These are phyloP conservation scores for Stomorhina lunata DNA, from an alignment of 2,888 invertebrate species.

Conservation along the genomic window DNA sequence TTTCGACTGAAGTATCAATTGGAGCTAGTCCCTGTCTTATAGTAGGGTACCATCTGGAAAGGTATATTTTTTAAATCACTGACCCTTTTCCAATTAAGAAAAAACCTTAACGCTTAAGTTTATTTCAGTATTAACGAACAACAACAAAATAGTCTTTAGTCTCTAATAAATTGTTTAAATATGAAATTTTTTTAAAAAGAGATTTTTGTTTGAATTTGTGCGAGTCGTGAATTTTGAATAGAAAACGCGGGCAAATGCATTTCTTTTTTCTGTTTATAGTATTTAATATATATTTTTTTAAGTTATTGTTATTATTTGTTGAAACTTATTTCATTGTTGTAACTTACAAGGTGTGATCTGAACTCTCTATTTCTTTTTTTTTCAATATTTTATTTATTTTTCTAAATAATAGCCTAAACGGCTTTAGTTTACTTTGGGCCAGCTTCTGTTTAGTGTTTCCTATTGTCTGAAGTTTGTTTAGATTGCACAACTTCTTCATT, in stretches of 20 bases:
- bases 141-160: too few species aligned
- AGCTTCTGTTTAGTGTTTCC: conserved; percentile 54
- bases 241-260: too few species aligned
- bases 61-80: too few species aligned
- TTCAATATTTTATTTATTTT: neutral
- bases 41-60: too few species aligned
- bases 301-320: neutral
- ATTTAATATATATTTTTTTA: too few species aligned
- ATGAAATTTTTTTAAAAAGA: neutral
- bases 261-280: too few species aligned
- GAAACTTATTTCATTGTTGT: neutral
- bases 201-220: neutral
- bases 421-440: conserved; percentile 36
- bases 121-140: too few species aligned
- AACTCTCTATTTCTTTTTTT: neutral
- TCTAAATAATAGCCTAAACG: neutral
- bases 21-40: too few species aligned
- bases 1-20: too few species aligned
- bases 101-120: too few species aligned
- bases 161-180: neutral
- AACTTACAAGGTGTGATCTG: neutral
- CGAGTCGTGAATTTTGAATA: too few species aligned
- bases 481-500: conserved; percentile 27
- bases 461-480: conserved; percentile 20
- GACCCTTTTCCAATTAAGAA: too few species aligned